These are phyloP conservation scores for Cataglyphis hispanica DNA, from an alignment of 1,140 invertebrate species.

Conservation along the genomic window DNA sequence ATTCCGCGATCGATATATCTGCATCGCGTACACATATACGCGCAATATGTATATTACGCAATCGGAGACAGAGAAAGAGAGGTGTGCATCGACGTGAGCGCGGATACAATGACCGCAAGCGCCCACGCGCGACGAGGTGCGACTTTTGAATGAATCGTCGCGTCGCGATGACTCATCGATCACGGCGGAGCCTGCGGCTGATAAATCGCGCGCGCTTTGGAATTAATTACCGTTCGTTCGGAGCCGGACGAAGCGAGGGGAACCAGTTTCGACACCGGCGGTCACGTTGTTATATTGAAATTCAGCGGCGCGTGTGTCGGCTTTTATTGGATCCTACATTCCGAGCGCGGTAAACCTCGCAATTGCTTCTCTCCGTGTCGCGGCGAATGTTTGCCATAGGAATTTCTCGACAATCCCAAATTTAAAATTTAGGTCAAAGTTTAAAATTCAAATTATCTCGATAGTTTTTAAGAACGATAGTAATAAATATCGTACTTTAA, in stretches of 20 bases:
- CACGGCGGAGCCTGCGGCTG: constrained; percentile 4
- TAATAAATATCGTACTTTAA: background rate
- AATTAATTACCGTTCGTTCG: constrained; percentile 52
- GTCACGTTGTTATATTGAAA: constrained; percentile 64
- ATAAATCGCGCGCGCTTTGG: constrained; percentile 39
- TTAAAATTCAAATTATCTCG: background rate
- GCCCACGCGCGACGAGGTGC: constrained; percentile 44
- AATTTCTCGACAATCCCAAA: background rate
- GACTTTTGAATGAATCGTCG: constrained; percentile 70
- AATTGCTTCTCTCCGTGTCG: background rate
- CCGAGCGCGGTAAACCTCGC: constrained; percentile 53
- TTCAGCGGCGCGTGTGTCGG: constrained; percentile 56
- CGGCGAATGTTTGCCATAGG: background rate
- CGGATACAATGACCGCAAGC: constrained; percentile 52
- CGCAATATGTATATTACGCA: constrained; percentile 40
- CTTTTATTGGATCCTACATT: constrained; percentile 57
- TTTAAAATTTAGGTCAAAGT: background rate
- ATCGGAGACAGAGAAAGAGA: constrained; percentile 15
- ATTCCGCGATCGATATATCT: constrained; percentile 68
- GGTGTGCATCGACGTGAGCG: constrained; percentile 19
- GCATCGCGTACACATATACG: constrained; percentile 14
- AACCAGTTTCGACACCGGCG: constrained; percentile 52
- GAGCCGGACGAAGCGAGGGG: background rate
- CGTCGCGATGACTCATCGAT: constrained; percentile 67
- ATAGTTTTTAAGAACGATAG: background rate